These are phyloP conservation scores for Archegozetes longisetosus DNA, from an alignment of 1,140 invertebrate genomes.

Conservation along the genomic window DNA sequence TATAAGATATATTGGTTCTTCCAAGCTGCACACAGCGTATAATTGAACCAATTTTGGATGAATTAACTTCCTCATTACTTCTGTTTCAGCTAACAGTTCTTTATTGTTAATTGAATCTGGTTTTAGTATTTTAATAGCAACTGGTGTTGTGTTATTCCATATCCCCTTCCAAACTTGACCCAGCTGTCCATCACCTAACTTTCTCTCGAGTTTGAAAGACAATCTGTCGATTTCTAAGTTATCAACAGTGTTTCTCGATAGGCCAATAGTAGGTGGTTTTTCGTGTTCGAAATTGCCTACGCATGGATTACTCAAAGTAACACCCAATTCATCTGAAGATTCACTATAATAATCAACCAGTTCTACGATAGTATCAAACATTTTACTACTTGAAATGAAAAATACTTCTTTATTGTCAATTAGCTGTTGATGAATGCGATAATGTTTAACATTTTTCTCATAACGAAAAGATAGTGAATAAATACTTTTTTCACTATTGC, in stretches of 20 bases:
- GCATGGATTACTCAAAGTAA: slow-evolving; percentile 87
- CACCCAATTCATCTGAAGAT: slow-evolving; percentile 90
- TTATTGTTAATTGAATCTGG: slow-evolving; percentile 95
- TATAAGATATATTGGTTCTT: slow-evolving; percentile 98
- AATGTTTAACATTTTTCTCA: slow-evolving; percentile 97
- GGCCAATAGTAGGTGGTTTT: slow-evolving; percentile 88
- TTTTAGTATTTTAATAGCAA: slow-evolving; percentile 96
- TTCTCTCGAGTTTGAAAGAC: slow-evolving; percentile 85
- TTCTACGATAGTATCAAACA: slow-evolving; percentile 85
- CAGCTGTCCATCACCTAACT: slow-evolving; percentile 94
- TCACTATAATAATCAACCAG: slow-evolving; percentile 93
- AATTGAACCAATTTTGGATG: slow-evolving; percentile 94
- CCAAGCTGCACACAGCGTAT: slow-evolving; percentile 93
- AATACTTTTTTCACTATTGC: slow-evolving; percentile 94
- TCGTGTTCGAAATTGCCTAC: slow-evolving; percentile 95
- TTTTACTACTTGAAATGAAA: slow-evolving; percentile 91
- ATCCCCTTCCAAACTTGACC: slow-evolving; percentile 97
- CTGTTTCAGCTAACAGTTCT: slow-evolving; percentile 94
- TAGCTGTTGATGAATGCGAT: slow-evolving; percentile 91
- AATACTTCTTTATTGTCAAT: slow-evolving; percentile 96
- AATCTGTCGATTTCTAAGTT: slow-evolving; percentile 97
- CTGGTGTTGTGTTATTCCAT: slow-evolving; percentile 96
- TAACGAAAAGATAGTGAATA: slow-evolving; percentile 96
- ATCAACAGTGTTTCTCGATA: slow-evolving; percentile 90
- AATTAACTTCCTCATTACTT: slow-evolving; percentile 96